These are phyloP conservation scores for Mionectes macconnelli DNA, from an alignment of 2,113 vertebrate genomes.

Conservation along the genomic window DNA sequence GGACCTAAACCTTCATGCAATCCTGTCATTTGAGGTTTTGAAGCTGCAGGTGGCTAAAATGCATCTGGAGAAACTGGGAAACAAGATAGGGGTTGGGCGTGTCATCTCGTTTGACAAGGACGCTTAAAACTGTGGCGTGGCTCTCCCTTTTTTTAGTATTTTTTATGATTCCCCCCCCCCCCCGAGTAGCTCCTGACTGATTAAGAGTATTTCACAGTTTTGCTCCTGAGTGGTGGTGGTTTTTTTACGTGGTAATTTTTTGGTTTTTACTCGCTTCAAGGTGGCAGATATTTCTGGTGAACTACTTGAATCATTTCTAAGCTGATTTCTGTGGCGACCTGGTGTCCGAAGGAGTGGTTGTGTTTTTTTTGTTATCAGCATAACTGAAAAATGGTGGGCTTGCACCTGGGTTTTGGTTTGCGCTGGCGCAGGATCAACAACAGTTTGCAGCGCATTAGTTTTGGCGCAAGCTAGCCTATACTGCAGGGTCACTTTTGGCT, in stretches of 20 bases:
- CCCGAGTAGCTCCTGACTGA: accelerated
- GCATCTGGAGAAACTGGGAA: background rate
- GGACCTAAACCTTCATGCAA: conserved; percentile 90
- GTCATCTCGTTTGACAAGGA: background rate
- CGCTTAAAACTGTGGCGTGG: background rate
- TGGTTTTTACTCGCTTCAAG: accelerated
- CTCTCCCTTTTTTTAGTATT: background rate
- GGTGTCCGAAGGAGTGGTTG: background rate
- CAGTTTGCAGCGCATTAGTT: conserved; percentile 94
- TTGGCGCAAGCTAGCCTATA: conserved; percentile 93
- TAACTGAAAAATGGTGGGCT: conserved; percentile 91
- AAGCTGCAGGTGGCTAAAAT: background rate
- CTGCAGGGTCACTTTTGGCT: conserved; percentile 99
- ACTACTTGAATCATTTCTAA: background rate
- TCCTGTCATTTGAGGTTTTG: conserved; percentile 91
- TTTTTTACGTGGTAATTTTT: accelerated
- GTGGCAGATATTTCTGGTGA: background rate
- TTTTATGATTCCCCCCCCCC: background rate
- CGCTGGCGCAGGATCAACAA: conserved; percentile 96
- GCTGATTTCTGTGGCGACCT: background rate
- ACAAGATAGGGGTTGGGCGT: accelerated
- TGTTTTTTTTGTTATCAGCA: conserved; percentile 22
- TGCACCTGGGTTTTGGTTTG: conserved; percentile 92
- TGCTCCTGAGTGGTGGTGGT: accelerated
- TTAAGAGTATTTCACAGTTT: background rate